Percentiles rank a stretch among this genome's conserved stretches.
phyloP scores from a whole-genome alignment of 2,113 vertebrate genomes.

The Cryptotis parvus region DNA sequence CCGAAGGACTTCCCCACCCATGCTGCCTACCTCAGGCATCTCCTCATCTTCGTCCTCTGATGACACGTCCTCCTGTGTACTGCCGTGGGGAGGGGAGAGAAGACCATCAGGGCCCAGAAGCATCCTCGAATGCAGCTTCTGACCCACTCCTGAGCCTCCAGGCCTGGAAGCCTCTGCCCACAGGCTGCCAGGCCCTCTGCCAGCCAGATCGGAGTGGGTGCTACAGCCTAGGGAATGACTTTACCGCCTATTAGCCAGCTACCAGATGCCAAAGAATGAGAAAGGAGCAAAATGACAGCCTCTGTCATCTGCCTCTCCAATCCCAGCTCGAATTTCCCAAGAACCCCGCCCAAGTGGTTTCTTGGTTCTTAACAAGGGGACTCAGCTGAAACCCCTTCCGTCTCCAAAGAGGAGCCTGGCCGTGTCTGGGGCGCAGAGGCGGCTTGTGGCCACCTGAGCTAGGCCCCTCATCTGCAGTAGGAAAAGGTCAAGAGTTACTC shows the following conservation, averaged over 20 bases:
- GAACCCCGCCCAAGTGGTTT: background rate
- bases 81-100: constrained; percentile 30
- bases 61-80: constrained; percentile 89
- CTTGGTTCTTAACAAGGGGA: background rate
- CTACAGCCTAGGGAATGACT: constrained; percentile 4
- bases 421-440: background rate
- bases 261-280: background rate
- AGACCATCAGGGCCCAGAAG: constrained; percentile 20
- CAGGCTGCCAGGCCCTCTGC: background rate
- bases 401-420: background rate
- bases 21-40: constrained; percentile 87
- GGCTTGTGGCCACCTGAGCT: background rate
- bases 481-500: background rate
- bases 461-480: background rate
- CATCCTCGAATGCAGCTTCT: constrained; percentile 72
- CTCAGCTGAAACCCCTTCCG: background rate
- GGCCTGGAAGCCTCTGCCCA: background rate
- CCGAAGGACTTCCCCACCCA: background rate
- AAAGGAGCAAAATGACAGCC: background rate
- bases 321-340: background rate
- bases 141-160: background rate
- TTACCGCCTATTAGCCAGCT: background rate
- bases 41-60: constrained; percentile 91
- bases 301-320: background rate
- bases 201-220: background rate